Evolutionary conservation across 2,113 vertebrate genomes (phyloP).

Genomic region (Crotalus helleri): DNA sequence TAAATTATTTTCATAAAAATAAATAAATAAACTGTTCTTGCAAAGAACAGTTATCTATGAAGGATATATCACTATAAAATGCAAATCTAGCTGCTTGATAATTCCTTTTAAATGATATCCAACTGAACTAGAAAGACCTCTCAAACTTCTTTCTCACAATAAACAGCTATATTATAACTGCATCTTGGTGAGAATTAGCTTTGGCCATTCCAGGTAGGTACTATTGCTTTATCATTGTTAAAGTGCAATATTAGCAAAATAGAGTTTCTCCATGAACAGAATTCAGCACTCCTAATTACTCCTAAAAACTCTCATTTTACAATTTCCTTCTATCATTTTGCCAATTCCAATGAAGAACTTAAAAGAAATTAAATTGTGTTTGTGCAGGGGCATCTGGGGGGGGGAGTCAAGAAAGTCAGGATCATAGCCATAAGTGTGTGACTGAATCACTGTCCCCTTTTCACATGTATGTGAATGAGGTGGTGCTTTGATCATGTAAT

Average conservation of each 20-base stretch:
- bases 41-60: background rate
- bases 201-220: constrained; percentile 9
- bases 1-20: background rate
- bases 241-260: constrained; percentile 34
- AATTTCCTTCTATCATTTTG: background rate
- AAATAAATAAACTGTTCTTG: background rate
- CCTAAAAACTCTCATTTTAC: background rate
- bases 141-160: constrained; percentile 26
- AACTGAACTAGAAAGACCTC: background rate
- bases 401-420: background rate
- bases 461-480: background rate
- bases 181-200: constrained; percentile 15
- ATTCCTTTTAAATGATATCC: background rate
- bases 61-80: background rate
- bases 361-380: background rate
- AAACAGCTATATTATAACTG: background rate
- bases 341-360: background rate
- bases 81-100: constrained; percentile 6
- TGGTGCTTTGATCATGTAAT: background rate
- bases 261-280: constrained; percentile 29
- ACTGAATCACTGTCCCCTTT: background rate
- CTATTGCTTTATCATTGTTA: constrained; percentile 29
- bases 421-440: background rate
- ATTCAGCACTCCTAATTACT: constrained; percentile 36
- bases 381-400: background rate